Percentiles rank a stretch among this genome's conserved stretches.
Conservation (phyloP, 2,797 vertebrate species). For the Ibycter americanus region DNA sequence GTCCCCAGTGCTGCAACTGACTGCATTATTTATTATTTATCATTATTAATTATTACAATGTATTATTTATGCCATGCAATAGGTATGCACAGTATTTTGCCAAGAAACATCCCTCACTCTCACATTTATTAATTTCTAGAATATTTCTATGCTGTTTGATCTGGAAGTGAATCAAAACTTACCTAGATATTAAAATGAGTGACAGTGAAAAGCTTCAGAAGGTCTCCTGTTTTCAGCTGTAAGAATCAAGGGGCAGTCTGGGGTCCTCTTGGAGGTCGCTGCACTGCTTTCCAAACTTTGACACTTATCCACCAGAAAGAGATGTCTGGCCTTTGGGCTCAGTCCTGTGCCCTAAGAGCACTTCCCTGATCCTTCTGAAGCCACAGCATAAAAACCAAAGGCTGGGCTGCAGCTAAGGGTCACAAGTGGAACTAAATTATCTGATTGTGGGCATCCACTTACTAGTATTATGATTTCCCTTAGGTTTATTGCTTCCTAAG, state of each 20-base stretch:
- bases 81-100: slow-evolving; percentile 50
- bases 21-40: slow-evolving; percentile 73
- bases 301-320: not conserved
- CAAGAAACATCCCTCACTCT: slow-evolving; percentile 43
- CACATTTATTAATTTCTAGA: slow-evolving; percentile 52
- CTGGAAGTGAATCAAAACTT: slow-evolving; percentile 38
- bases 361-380: not conserved
- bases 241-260: not conserved
- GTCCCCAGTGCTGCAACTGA: slow-evolving; percentile 20
- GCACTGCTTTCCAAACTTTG: not conserved
- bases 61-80: slow-evolving; percentile 66
- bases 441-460: not conserved
- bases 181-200: not conserved
- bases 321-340: not conserved
- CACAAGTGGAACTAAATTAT: not conserved
- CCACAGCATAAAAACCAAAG: not conserved
- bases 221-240: not conserved
- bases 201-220: not conserved
- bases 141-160: slow-evolving; percentile 32
- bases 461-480: not conserved
- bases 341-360: not conserved
- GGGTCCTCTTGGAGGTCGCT: not conserved
- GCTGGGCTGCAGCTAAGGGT: not conserved
- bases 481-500: not conserved
- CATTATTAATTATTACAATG: slow-evolving; percentile 71